A percentile compares a stretch with the other conserved stretches of the same genome.
Conservation (phyloP, 2,888 invertebrate genomes). For the Nebria brevicollis region DNA sequence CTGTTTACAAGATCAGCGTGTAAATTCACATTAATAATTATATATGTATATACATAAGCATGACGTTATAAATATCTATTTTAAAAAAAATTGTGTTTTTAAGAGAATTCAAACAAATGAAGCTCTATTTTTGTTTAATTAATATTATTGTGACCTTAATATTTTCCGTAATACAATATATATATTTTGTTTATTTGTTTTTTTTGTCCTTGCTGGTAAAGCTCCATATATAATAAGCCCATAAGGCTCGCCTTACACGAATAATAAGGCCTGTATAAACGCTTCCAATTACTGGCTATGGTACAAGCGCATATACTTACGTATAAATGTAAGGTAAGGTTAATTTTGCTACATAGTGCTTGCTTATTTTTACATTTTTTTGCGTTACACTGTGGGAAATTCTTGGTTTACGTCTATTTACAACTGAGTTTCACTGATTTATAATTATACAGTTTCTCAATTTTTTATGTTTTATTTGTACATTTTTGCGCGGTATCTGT, state of each 20-base stretch:
- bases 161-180: background rate
- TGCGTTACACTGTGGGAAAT: conserved; percentile 14
- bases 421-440: conserved; percentile 6
- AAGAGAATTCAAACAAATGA: too few relatives aligned
- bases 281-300: background rate
- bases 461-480: background rate
- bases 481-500: background rate
- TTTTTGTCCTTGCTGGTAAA: background rate
- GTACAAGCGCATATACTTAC: conserved; percentile 1
- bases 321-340: background rate
- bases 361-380: conserved; percentile 2
- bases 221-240: background rate
- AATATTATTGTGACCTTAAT: background rate
- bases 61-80: too few relatives aligned
- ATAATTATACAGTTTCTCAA: conserved; percentile 12
- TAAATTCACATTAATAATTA: too few relatives aligned
- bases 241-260: conserved; percentile 1
- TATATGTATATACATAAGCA: too few relatives aligned
- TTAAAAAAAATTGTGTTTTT: too few relatives aligned
- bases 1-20: too few relatives aligned
- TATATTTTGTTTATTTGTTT: background rate
- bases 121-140: too few relatives aligned
- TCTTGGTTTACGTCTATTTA: conserved; percentile 4
- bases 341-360: conserved; percentile 5
- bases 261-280: conserved; percentile 1